Percentiles rank a stretch among this genome's conserved stretches.
Evolutionary conservation across 2,888 invertebrate genomes (phyloP).

Genomic region (Beris chalybata): DNA sequence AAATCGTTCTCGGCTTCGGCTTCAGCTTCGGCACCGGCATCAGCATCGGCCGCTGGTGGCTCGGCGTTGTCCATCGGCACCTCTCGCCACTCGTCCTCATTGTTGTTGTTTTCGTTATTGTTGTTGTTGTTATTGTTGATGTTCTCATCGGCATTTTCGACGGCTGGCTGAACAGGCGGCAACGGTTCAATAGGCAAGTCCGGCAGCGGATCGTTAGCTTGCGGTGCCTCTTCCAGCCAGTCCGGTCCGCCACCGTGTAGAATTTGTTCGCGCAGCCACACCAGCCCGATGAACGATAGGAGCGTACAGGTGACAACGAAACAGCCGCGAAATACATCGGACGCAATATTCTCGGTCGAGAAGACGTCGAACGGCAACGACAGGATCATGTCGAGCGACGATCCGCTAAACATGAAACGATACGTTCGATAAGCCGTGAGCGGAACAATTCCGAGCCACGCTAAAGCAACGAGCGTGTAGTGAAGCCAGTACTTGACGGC

Average conservation of each 20-base stretch:
- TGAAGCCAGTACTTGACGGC: constrained; percentile 97
- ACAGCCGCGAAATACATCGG: constrained; percentile 94
- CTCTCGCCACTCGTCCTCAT: constrained; percentile 46
- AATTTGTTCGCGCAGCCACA: constrained; percentile 98
- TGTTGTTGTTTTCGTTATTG: constrained; percentile 41
- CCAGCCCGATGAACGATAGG: constrained; percentile 93
- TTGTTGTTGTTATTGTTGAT: constrained; percentile 35
- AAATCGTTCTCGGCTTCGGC: constrained; percentile 52
- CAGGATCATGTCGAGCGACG: constrained; percentile 76
- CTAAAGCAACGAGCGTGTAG: constrained; percentile 93
- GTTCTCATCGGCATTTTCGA: constrained; percentile 41
- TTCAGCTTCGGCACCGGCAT: constrained; percentile 51
- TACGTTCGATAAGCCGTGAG: constrained; percentile 95
- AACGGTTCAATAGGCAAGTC: constrained; percentile 35
- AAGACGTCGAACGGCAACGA: constrained; percentile 89
- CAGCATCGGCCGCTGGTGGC: constrained; percentile 52
- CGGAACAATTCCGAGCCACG: constrained; percentile 97
- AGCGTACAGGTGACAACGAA: constrained; percentile 96
- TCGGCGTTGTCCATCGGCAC: constrained; percentile 51
- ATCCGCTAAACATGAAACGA: constrained; percentile 88
- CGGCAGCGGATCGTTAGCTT: constrained; percentile 37
- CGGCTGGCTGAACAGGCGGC: constrained; percentile 26
- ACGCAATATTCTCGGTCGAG: constrained; percentile 88
- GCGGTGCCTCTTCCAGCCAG: constrained; percentile 68
- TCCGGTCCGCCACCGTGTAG: constrained; percentile 96